phyloP scores from a whole-genome alignment of 2,888 invertebrate species.

The Bimastos eiseni region DNA sequence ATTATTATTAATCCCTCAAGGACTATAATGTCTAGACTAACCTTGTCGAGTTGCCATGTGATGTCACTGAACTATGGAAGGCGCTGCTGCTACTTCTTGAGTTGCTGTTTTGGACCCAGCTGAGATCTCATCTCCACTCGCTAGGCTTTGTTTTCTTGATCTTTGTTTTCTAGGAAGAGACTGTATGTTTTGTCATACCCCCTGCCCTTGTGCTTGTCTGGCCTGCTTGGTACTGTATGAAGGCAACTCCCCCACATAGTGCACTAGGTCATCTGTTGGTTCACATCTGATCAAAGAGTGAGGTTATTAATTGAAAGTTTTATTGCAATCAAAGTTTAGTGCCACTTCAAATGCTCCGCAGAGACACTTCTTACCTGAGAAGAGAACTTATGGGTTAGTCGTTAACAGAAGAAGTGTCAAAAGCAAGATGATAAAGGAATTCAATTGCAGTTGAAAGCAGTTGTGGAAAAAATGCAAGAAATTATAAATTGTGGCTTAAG shows the following conservation, averaged over 20 bases:
- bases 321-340: too few relatives aligned
- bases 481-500: too few relatives aligned
- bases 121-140: background rate
- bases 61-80: too few relatives aligned
- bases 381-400: background rate
- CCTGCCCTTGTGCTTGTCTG: background rate
- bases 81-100: too few relatives aligned
- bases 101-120: background rate
- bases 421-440: background rate
- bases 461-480: too few relatives aligned
- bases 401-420: background rate
- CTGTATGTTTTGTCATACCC: background rate
- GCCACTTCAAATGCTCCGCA: background rate
- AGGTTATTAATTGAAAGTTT: background rate
- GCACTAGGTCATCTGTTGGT: background rate
- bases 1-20: too few relatives aligned
- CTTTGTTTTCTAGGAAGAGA: background rate
- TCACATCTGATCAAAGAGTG: background rate
- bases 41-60: too few relatives aligned
- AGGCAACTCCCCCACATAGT: background rate
- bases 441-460: too few relatives aligned
- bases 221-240: background rate
- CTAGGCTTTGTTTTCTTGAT: background rate
- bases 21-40: too few relatives aligned
- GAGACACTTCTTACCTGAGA: background rate